Base-by-base conservation (phyloP, 2,888 invertebrate species). In the Callinectes sapidus region DNA sequence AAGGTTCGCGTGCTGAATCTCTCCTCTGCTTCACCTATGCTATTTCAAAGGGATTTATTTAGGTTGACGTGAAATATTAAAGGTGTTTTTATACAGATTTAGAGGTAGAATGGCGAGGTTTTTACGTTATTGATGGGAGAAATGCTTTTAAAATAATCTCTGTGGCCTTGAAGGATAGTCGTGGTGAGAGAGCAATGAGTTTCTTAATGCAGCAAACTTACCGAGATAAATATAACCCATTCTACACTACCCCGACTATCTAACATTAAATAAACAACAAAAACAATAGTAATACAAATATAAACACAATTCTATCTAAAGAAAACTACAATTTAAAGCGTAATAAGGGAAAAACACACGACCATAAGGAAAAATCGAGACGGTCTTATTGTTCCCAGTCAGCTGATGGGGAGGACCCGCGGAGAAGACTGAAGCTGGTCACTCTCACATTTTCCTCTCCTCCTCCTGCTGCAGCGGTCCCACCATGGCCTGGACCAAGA, bases 401-500 rank as follows among this genome's bases (percentile, higher is more conserved):
- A 71, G 71, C 81, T 81, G 81, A 35, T 35, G 35, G 81, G 81
- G 81, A 81, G 81, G 81, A 32, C 2, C 2, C 5, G 16, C 2
- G 32, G 32, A 13, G 35, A 16, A 81, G 16, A 8, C 14, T 13
- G 2, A 81, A 3, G 35, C 81, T 16, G 18, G 3, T 81, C 81
- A n/a, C 18, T 5, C 6, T 48, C 54, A 42, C 5, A 13, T 35
- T 48, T 10, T 71, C n/a, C 66, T 10, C 87, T 18, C 8, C 61
- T 1, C 55, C 6, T 42, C 32, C 8, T 5, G 48, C 61, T 28
- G 16, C 28, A 32, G 54, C 28, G 23, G 3, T 87, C 87, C 48
- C 39, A 71, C 32, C 66, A 92, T 90, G 90, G 90, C 87, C 48
- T 92, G 92, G 92, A 90, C 87, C 5, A 87, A n/a, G 18, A 92